These are phyloP conservation scores for Centropus bengalensis DNA, from an alignment of 2,113 vertebrate species.

Conservation along the genomic window DNA sequence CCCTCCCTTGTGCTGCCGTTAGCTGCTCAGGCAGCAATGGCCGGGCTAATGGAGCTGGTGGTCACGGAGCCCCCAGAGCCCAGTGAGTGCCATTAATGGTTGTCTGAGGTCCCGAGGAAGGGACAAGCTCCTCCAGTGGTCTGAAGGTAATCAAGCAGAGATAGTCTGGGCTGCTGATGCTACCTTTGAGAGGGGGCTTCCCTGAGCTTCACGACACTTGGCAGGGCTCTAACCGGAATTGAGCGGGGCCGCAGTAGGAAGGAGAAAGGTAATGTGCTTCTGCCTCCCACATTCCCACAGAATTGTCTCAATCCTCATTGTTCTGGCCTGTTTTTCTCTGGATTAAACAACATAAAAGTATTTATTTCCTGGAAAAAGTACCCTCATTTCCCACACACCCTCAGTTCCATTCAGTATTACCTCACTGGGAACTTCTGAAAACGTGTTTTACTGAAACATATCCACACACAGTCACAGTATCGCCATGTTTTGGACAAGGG, in stretches of 20 bases:
- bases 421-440: background rate
- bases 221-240: fast-evolving
- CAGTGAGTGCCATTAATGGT: fast-evolving
- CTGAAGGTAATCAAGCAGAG: background rate
- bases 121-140: background rate
- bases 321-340: background rate
- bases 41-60: background rate
- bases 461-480: background rate
- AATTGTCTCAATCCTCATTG: background rate
- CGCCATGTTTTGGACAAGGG: background rate
- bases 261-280: background rate
- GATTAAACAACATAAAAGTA: background rate
- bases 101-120: background rate
- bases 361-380: background rate
- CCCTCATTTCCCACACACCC: background rate
- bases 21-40: background rate
- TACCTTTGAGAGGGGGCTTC: background rate
- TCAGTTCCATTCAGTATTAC: background rate
- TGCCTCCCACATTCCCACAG: background rate
- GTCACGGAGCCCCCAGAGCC: background rate
- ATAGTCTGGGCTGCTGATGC: background rate
- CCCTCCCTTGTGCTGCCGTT: background rate
- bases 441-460: background rate
- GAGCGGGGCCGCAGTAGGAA: background rate
- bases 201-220: background rate